phyloP scores from a whole-genome alignment of 64 coral and sea anemone genomes.

The Montipora sp. region DNA sequence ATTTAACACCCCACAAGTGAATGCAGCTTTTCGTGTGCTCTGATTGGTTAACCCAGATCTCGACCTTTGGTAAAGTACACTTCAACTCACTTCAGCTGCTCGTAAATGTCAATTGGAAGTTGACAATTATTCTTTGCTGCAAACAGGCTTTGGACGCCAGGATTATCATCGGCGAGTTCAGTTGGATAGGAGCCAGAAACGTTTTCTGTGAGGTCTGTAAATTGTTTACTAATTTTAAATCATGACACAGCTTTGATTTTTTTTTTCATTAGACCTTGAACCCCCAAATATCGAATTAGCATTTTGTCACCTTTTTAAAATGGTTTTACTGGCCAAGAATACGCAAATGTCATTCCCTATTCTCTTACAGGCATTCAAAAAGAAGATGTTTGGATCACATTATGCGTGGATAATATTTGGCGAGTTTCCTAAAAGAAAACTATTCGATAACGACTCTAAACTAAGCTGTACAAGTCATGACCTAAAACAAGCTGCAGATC shows the following conservation, averaged over 20 bases:
- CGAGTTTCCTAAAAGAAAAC: conserved; percentile 5
- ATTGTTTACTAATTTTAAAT: too few species aligned
- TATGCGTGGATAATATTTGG: conserved; percentile 93
- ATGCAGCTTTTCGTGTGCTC: too few species aligned
- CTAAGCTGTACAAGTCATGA: conserved; percentile 59
- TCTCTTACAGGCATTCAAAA: conserved; percentile 76
- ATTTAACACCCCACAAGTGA: too few species aligned
- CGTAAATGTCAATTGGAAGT: too few species aligned
- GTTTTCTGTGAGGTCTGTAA: conserved; percentile 89
- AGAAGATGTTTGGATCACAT: conserved; percentile 80
- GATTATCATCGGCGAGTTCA: conserved; percentile 89
- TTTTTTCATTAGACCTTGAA: not conserved
- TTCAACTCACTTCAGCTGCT: too few species aligned
- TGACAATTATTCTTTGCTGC: not conserved
- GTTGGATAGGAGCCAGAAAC: conserved; percentile 39
- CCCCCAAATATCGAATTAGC: not conserved
- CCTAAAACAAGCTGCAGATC: conserved; percentile 55
- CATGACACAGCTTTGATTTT: not conserved
- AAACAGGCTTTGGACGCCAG: conserved; percentile 77
- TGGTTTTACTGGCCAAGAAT: too few species aligned
- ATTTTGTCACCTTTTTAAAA: not conserved
- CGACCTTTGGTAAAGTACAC: too few species aligned
- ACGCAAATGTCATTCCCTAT: not conserved
- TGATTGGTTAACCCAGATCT: too few species aligned
- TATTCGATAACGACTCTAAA: conserved; percentile 10